A percentile compares a stretch with the other conserved stretches of the same genome.
Evolutionary conservation across 2,888 invertebrate genomes (phyloP).

Genomic region (Pecten maximus): DNA sequence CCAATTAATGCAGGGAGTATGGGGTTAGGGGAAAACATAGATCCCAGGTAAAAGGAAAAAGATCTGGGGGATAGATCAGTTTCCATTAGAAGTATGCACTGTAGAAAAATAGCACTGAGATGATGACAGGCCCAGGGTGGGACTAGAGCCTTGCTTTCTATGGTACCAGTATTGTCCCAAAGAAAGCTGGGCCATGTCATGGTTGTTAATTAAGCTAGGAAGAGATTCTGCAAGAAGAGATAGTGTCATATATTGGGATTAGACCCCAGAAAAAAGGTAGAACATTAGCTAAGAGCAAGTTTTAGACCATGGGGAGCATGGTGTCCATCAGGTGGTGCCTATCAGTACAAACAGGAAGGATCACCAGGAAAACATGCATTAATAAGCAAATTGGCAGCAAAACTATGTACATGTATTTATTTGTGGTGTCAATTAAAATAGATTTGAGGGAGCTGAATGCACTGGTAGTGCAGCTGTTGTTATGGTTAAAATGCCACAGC

Average conservation of each 20-base stretch:
- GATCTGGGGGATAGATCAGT: no score
- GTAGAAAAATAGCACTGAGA: no score
- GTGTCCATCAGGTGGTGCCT: conserved; percentile 7
- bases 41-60: no score
- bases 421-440: conserved; percentile 35
- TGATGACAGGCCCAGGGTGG: background rate
- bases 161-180: background rate
- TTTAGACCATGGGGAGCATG: background rate
- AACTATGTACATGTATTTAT: conserved; percentile 29
- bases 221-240: background rate
- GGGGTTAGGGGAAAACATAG: background rate
- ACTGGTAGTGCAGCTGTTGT: conserved; percentile 19
- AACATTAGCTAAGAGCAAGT: background rate
- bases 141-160: background rate
- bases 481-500: conserved; percentile 32
- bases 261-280: background rate
- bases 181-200: background rate
- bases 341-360: conserved; percentile 13
- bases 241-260: background rate
- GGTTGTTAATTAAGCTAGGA: background rate
- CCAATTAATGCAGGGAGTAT: background rate
- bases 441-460: conserved; percentile 4
- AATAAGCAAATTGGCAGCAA: conserved; percentile 25
- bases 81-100: no score
- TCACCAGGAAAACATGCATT: conserved; percentile 25